Percentiles rank a stretch among this genome's conserved stretches.
Conservation (phyloP, 2,888 invertebrate genomes). For the Lamellibrachia columna region DNA sequence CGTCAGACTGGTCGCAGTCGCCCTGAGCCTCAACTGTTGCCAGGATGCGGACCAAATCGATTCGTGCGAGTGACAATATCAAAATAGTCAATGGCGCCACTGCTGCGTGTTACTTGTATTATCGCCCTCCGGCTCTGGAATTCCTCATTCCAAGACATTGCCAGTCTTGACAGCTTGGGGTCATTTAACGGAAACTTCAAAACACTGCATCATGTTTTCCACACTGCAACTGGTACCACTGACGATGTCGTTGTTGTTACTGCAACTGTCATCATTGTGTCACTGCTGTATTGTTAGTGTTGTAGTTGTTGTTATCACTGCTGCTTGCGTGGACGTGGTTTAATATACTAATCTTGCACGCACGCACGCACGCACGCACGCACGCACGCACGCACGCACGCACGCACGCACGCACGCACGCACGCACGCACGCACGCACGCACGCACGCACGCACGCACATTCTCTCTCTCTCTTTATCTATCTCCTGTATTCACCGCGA, state of each 20-base stretch:
- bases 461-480: too few species aligned
- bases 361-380: constrained; percentile 20
- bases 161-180: too few species aligned
- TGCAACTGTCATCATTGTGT: too few species aligned
- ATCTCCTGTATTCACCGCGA: background rate
- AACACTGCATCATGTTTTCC: too few species aligned
- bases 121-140: background rate
- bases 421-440: constrained; percentile 16
- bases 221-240: too few species aligned
- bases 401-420: constrained; percentile 18
- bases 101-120: background rate
- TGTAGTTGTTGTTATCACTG: too few species aligned
- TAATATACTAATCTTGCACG: background rate
- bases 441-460: constrained; percentile 20
- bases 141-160: background rate
- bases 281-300: too few species aligned
- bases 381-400: constrained; percentile 7
- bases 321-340: too few species aligned
- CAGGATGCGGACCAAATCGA: background rate
- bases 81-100: background rate
- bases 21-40: background rate
- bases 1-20: background rate
- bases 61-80: background rate
- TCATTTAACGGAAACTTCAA: too few species aligned
- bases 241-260: too few species aligned